Evolutionary conservation across 2,888 invertebrate genomes (phyloP).

Genomic region (Dryobotodes eremita): DNA sequence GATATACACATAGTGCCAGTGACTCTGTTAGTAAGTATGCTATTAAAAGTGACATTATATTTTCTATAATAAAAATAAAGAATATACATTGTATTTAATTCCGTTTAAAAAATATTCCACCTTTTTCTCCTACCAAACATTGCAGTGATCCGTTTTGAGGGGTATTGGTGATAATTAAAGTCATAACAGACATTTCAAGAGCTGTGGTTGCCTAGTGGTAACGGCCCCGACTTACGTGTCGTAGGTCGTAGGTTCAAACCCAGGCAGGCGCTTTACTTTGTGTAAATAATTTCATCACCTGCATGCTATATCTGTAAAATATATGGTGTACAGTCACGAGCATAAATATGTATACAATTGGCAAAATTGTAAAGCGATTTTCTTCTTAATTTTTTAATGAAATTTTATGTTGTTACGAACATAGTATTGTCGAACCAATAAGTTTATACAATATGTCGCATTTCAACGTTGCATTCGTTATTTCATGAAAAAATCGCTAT

Average conservation of each 20-base stretch:
- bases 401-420: too few relatives aligned
- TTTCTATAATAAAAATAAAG: constrained; percentile 25
- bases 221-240: not conserved
- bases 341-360: too few relatives aligned
- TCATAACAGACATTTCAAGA: not conserved
- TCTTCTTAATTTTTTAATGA: too few relatives aligned
- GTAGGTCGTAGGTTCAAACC: not conserved
- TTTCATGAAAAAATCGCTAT: too few relatives aligned
- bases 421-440: too few relatives aligned
- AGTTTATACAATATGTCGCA: too few relatives aligned
- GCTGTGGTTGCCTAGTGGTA: not conserved
- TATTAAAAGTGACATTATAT: constrained; percentile 55
- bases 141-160: too few relatives aligned
- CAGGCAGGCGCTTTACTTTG: not conserved
- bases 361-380: too few relatives aligned
- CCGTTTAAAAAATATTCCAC: not conserved
- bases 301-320: too few relatives aligned
- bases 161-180: not conserved
- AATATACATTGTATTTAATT: constrained; percentile 33
- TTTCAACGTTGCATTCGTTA: too few relatives aligned
- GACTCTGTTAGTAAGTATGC: constrained; percentile 22
- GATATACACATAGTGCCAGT: constrained; percentile 27
- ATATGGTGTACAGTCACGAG: too few relatives aligned
- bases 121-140: not conserved
- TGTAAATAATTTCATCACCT: too few relatives aligned